A percentile compares a stretch with the other conserved stretches of the same genome.
Evolutionary conservation across 1,140 invertebrate species (phyloP).

Genomic region (Cherax destructor): DNA sequence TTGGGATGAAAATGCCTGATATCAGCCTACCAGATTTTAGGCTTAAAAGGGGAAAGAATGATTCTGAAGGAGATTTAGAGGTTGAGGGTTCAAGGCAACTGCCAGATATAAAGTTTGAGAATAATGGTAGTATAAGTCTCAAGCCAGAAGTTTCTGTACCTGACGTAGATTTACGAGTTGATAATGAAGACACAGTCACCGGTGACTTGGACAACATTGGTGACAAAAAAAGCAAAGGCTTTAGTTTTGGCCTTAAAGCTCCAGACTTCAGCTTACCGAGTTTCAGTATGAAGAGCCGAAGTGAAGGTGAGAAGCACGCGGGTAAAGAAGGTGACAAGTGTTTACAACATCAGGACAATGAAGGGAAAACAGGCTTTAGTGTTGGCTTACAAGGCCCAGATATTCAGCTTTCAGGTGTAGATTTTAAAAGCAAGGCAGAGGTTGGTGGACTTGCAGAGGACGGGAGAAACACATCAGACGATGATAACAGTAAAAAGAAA

Average conservation of each 20-base stretch:
- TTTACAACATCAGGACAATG: background rate
- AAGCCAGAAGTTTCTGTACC: background rate
- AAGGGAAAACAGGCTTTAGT: background rate
- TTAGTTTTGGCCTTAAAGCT: slow-evolving; percentile 23
- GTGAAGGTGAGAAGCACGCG: background rate
- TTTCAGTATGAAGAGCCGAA: slow-evolving; percentile 16
- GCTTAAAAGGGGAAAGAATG: slow-evolving; percentile 14
- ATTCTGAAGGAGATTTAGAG: background rate
- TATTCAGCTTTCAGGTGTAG: slow-evolving; percentile 27
- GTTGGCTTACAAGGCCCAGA: slow-evolving; percentile 2
- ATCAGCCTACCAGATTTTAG: slow-evolving; percentile 32
- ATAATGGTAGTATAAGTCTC: background rate
- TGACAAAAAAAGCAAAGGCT: slow-evolving; percentile 15
- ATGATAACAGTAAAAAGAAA: slow-evolving; percentile 29
- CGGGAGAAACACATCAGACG: slow-evolving; percentile 17
- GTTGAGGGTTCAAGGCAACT: background rate
- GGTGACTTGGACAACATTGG: background rate
- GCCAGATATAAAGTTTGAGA: background rate
- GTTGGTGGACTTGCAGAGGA: background rate
- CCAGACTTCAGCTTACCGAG: slow-evolving; percentile 36
- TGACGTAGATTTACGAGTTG: background rate
- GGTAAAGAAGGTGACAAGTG: background rate
- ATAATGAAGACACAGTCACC: background rate
- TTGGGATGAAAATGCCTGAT: slow-evolving; percentile 39
- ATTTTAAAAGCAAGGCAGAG: slow-evolving; percentile 18